These are phyloP conservation scores for Parnassius orleans DNA, from an alignment of 2,888 invertebrate genomes.

Conservation along the genomic window DNA sequence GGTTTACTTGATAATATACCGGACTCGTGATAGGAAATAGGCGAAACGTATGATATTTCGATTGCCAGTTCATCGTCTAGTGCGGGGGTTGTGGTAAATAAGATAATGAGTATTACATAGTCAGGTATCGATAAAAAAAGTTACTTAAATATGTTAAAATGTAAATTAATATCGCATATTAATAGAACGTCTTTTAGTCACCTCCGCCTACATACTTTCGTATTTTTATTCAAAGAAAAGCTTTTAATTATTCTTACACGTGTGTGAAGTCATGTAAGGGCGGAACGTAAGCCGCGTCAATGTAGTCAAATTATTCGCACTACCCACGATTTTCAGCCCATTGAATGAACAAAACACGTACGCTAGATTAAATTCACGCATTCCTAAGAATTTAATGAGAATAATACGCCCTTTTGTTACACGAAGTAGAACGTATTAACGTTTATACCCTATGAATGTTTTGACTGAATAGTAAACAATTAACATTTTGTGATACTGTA, in stretches of 20 bases:
- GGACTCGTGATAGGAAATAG: too few relatives aligned
- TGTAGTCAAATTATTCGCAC: constrained; percentile 24
- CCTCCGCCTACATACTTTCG: constrained; percentile 2
- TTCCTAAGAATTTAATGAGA: constrained; percentile 23
- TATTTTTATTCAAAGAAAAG: constrained; percentile 7
- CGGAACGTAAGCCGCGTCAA: constrained; percentile 17
- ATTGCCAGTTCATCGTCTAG: too few relatives aligned
- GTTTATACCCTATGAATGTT: too few relatives aligned
- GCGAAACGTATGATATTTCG: too few relatives aligned
- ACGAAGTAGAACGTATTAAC: not conserved
- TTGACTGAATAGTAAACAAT: too few relatives aligned
- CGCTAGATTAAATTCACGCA: constrained; percentile 24
- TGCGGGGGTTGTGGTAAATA: too few relatives aligned
- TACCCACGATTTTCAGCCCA: constrained; percentile 25
- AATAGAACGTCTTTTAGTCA: not conserved
- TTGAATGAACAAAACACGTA: constrained; percentile 23
- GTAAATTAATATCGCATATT: too few relatives aligned
- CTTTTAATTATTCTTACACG: constrained; percentile 21
- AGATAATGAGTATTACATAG: too few relatives aligned
- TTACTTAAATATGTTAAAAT: too few relatives aligned
- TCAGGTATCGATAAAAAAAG: too few relatives aligned
- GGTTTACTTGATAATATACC: too few relatives aligned
- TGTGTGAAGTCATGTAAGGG: constrained; percentile 22
- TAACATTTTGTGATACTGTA: too few relatives aligned
- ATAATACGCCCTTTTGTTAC: constrained; percentile 8